Evolutionary conservation across 1,140 invertebrate species (phyloP), one percentile per base, ranked within the genome.

Genomic region (Trinorchestia longiramus): DNA sequence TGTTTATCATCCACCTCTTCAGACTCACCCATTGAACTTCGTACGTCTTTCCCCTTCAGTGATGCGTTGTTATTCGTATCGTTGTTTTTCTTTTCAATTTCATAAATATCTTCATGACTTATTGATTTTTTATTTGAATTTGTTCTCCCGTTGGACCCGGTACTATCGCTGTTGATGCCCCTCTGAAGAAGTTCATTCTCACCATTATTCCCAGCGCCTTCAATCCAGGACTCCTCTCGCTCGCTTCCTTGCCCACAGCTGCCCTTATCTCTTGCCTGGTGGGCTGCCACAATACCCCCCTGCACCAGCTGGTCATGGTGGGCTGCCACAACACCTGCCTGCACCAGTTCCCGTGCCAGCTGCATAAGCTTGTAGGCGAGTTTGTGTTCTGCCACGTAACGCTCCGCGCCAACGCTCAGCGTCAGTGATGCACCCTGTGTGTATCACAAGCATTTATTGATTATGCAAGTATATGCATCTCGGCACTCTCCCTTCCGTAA

Each of bases 311-410:
- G n/a, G n/a, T n/a, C n/a, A n/a, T n/a, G n/a, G n/a, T 6, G 53
- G 0, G 95, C 41, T 28, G 53, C 41, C 17, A 53, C 87, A 36
- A 36, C 36, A 40, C 92, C 92, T 8, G 92, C 41, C 92, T 94
- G 43, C 43, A 94, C 92, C 44, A 94, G 43, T 36, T 94, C 92
- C 43, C 92, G 43, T 4, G 92, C 92, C 44, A 94, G 92, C 43
- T 28, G 36, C 28, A 88, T 47, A 42, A 95, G 95, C 95, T 45
- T 45, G 87, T 15, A n/a, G 88, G 62, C 88, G 36, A 87, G 95
- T 77, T 62, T 47, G 62, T 95, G 95, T 17, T 47, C 88, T 42
- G 95, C 47, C 53, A 47, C 44, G 41, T 94, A 87, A n/a, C 87
- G 53, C 62, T 95, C 62, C 4, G 88, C 44, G 23, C n/a, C 45